Conservation (phyloP, 2,888 invertebrate genomes). For the Mechanitis messenoides region DNA sequence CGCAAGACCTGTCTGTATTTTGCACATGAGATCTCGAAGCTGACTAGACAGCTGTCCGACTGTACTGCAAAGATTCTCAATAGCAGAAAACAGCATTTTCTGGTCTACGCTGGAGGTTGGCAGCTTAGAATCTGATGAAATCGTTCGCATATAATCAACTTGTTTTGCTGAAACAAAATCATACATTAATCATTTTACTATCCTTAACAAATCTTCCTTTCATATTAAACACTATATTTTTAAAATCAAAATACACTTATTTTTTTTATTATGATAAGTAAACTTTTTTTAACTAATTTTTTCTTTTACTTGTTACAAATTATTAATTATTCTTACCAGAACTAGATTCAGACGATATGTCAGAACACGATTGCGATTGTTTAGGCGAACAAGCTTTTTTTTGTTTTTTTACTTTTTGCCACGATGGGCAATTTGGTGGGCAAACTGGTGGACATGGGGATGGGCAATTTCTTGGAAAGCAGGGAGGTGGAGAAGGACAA, state of each 20-base stretch:
- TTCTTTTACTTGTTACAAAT: background rate
- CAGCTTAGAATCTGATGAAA: slow-evolving; percentile 30
- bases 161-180: slow-evolving; percentile 21
- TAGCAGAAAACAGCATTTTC: slow-evolving; percentile 27
- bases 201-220: too few species aligned
- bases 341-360: slow-evolving; percentile 17
- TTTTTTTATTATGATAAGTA: too few species aligned
- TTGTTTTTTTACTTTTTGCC: slow-evolving; percentile 5
- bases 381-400: slow-evolving; percentile 25
- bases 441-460: slow-evolving; percentile 16
- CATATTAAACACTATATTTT: too few species aligned
- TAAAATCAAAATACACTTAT: too few species aligned
- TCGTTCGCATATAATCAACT: slow-evolving; percentile 15
- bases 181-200: background rate
- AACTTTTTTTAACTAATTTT: too few species aligned
- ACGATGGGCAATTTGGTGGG: slow-evolving; percentile 17
- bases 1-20: slow-evolving; percentile 27
- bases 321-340: slow-evolving; percentile 12
- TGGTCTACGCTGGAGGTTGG: slow-evolving; percentile 17
- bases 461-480: background rate
- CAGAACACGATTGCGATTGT: slow-evolving; percentile 28
- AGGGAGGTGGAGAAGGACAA: background rate
- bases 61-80: slow-evolving; percentile 42
- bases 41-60: slow-evolving; percentile 41
- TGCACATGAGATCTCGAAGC: slow-evolving; percentile 37